Evolutionary conservation across 2,797 vertebrate species (phyloP).

Genomic region (Acrossocheilus wenchowensis): DNA sequence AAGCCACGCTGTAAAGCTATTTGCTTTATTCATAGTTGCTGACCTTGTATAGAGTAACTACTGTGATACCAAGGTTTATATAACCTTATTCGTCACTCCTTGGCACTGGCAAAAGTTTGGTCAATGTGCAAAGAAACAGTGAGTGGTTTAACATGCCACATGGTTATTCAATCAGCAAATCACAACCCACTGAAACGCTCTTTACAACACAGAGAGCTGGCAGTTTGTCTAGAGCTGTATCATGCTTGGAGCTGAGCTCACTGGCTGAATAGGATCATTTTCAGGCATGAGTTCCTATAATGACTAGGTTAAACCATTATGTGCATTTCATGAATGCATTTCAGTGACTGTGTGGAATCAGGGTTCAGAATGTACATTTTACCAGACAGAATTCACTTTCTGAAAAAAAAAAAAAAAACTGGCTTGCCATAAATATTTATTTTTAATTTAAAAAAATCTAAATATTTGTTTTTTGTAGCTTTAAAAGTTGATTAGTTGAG

Average conservation of each 20-base stretch:
- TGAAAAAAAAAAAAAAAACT: background rate
- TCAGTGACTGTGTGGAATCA: background rate
- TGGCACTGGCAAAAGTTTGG: slow-evolving; percentile 20
- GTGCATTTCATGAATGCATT: background rate
- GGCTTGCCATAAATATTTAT: background rate
- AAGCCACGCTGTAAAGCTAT: slow-evolving; percentile 35
- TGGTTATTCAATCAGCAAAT: slow-evolving; percentile 37
- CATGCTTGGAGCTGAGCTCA: background rate
- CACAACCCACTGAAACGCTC: background rate
- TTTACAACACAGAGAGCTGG: background rate
- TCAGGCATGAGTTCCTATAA: background rate
- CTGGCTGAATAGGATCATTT: background rate
- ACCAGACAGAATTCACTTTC: background rate
- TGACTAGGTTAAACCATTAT: background rate
- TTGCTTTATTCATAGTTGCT: slow-evolving; percentile 14
- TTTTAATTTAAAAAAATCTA: background rate
- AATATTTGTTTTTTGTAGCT: background rate
- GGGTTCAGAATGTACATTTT: background rate
- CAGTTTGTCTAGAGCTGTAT: background rate
- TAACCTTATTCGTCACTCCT: slow-evolving; percentile 4
- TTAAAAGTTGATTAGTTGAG: background rate
- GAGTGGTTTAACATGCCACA: slow-evolving; percentile 6
- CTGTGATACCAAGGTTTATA: slow-evolving; percentile 5
- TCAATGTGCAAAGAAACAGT: slow-evolving; percentile 13
- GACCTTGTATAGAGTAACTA: slow-evolving; percentile 12